Evolutionary conservation across 1,140 invertebrate species (phyloP).

Genomic region (Lordiphosa mommai): DNA sequence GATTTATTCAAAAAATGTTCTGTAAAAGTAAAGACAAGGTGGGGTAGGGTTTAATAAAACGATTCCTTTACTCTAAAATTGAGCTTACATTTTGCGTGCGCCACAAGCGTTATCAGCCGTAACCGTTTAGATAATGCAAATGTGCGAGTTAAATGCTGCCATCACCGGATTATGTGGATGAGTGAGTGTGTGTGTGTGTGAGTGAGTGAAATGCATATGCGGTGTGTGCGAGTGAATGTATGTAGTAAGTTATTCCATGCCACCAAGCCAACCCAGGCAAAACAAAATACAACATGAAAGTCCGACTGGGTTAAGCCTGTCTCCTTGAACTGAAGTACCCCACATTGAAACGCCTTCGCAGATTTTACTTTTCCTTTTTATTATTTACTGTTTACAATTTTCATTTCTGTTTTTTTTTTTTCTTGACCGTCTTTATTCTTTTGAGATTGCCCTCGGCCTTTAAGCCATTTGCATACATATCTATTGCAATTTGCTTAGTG

Average conservation of each 20-base stretch:
- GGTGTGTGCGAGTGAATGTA: conserved; percentile 12
- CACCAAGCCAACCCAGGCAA: not conserved
- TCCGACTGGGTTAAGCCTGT: not conserved
- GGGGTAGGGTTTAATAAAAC: no score
- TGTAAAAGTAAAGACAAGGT: not conserved
- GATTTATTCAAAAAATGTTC: not conserved
- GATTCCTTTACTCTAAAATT: not conserved
- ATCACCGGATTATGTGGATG: conserved; percentile 53
- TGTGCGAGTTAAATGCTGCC: conserved; percentile 44
- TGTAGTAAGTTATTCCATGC: not conserved
- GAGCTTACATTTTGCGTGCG: conserved; percentile 43
- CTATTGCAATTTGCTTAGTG: conserved; percentile 3
- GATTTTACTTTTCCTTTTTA: conserved; percentile 56
- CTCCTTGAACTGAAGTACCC: conserved; percentile 22
- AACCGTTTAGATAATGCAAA: conserved; percentile 54
- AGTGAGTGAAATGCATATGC: conserved; percentile 7
- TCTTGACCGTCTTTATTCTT: conserved; percentile 10
- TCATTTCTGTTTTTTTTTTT: conserved; percentile 29
- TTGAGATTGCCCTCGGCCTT: conserved; percentile 13
- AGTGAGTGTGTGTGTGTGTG: conserved; percentile 2
- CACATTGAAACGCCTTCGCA: conserved; percentile 55
- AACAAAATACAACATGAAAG: no score
- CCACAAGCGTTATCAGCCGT: conserved; percentile 43
- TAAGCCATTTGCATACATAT: not conserved
- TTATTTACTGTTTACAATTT: conserved; percentile 56